A percentile compares a stretch with the other conserved stretches of the same genome.
Evolutionary conservation across 2,797 vertebrate genomes (phyloP).

Genomic region (Acanthis flammea): DNA sequence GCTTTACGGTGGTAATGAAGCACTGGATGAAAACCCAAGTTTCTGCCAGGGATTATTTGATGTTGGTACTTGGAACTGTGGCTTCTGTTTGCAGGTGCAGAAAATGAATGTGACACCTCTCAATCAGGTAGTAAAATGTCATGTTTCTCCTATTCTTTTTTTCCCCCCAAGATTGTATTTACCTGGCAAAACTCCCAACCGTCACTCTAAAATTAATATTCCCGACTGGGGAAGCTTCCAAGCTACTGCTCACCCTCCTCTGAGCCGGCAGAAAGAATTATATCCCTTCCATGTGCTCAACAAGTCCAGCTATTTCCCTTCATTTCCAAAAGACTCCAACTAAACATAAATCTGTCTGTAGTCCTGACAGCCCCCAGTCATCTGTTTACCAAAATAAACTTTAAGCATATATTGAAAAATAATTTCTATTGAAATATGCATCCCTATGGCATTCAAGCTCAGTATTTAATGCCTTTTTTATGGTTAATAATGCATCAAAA

Average conservation of each 20-base stretch:
- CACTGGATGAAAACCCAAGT: neutral
- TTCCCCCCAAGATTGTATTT: neutral
- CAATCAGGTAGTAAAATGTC: neutral
- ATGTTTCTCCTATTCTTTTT: neutral
- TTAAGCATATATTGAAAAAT: conserved; percentile 79
- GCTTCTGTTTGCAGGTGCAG: neutral
- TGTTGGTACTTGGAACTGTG: neutral
- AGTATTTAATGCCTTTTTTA: conserved; percentile 80
- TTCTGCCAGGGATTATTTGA: neutral
- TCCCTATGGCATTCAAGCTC: conserved; percentile 74
- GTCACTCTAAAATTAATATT: conserved; percentile 7
- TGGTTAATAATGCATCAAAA: conserved; percentile 82
- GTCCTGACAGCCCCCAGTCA: conserved; percentile 75
- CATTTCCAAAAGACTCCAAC: conserved; percentile 65
- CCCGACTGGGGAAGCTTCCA: conserved; percentile 11
- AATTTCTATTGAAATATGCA: conserved; percentile 81
- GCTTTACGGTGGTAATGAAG: neutral
- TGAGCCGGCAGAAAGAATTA: conserved; percentile 57
- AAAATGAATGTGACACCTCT: neutral
- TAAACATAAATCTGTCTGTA: conserved; percentile 73
- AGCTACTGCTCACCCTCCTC: conserved; percentile 3
- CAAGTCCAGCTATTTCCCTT: conserved; percentile 66
- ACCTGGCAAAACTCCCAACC: neutral
- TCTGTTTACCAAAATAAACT: conserved; percentile 83
- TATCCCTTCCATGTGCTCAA: conserved; percentile 41